Evolutionary conservation across 2,888 invertebrate species (phyloP).

Genomic region (Pollenia angustigena): DNA sequence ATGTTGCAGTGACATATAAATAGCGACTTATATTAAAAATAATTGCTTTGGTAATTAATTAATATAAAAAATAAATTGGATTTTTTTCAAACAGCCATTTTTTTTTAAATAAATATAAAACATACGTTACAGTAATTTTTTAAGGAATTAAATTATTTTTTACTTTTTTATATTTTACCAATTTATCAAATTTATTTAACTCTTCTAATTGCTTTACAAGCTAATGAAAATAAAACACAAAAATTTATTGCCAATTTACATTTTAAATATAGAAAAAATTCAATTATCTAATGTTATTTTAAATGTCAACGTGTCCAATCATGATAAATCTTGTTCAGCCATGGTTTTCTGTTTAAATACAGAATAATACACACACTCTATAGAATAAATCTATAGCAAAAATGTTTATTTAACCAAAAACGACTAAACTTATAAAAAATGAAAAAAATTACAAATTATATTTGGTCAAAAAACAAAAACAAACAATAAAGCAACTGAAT

Average conservation of each 20-base stretch:
- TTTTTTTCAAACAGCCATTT: neutral
- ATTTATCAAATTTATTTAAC: slow-evolving; percentile 20
- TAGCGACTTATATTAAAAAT: neutral
- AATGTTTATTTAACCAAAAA: slow-evolving; percentile 30
- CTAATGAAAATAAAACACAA: slow-evolving; percentile 11
- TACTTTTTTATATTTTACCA: slow-evolving; percentile 3
- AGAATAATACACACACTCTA: neutral
- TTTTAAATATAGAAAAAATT: slow-evolving; percentile 41
- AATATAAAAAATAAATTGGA: slow-evolving; percentile 2
- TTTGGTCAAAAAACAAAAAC: neutral
- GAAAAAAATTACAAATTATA: slow-evolving; percentile 21
- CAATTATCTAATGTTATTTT: slow-evolving; percentile 62
- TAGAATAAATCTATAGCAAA: neutral
- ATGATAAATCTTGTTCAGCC: slow-evolving; percentile 57
- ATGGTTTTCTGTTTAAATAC: neutral
- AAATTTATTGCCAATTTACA: slow-evolving; percentile 30
- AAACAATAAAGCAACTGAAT: neutral
- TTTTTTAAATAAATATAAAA: neutral
- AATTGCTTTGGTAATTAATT: slow-evolving; percentile 5
- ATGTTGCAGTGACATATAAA: neutral
- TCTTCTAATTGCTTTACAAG: slow-evolving; percentile 41
- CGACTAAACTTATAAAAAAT: too few relatives aligned
- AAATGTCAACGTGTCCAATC: slow-evolving; percentile 74
- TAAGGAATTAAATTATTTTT: neutral
- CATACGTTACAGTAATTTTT: neutral